Evolutionary conservation across 2,797 vertebrate genomes (phyloP).

Genomic region (Rhodeus uyekii): DNA sequence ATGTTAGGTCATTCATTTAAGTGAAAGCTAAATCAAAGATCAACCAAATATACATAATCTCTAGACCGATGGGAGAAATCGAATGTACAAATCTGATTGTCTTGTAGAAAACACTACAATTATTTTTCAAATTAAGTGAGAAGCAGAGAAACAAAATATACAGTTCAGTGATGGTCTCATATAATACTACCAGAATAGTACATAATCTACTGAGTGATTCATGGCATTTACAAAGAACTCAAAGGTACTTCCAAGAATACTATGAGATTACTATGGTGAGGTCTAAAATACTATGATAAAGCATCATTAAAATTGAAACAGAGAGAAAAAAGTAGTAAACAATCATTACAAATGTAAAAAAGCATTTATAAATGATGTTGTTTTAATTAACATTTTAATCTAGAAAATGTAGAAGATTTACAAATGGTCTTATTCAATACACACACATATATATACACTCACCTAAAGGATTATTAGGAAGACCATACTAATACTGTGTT

Average conservation of each 20-base stretch:
- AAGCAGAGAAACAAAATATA: neutral
- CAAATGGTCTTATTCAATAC: neutral
- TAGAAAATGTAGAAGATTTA: too few relatives aligned
- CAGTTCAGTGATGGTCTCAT: neutral
- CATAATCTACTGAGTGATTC: neutral
- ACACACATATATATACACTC: too few relatives aligned
- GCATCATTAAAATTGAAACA: neutral
- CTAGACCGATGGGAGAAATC: neutral
- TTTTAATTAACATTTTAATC: neutral
- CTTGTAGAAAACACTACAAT: neutral
- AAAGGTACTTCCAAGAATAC: neutral
- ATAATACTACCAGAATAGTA: neutral
- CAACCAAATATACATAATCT: neutral
- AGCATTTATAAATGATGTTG: neutral
- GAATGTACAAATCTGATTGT: neutral
- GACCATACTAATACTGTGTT: too few relatives aligned
- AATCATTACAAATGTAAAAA: neutral
- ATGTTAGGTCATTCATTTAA: slow-evolving; percentile 30
- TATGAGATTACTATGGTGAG: neutral
- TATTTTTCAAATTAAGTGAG: neutral
- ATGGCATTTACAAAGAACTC: neutral
- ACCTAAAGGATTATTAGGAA: too few relatives aligned
- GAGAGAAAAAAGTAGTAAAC: neutral
- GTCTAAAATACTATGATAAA: neutral
- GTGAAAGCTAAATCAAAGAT: slow-evolving; percentile 45